Base-by-base conservation (phyloP, 2,888 invertebrate species). In the Lasioglossum morio region DNA sequence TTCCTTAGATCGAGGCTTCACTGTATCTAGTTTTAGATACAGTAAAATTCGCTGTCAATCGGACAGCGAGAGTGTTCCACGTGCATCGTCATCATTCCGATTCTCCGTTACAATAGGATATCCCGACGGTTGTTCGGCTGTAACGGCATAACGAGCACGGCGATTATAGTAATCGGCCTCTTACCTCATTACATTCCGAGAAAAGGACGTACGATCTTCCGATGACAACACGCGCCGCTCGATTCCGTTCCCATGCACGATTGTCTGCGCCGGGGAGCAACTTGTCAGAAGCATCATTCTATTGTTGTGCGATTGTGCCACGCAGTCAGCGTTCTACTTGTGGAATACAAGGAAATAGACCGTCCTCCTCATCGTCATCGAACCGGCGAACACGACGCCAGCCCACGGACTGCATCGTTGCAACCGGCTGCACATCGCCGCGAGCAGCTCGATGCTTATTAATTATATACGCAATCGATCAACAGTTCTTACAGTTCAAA, bases 151-250 rank as follows among this genome's bases (percentile, higher is more conserved):
- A 87, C 79, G 79, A 87, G 86, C 82, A 53, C 60, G 72, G 48
- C 82, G 86, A 87, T 87, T 87, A 85, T 74, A 79, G 82, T 86
- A 86, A 87, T 87, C 82, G 79, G 66, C 77, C 82, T 82, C 85
- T 86, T 86, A 86, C 82, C 86, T 87, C 82, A 86, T 86, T 87
- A 79, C 82, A 79, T 87, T 87, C 86, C 76, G 79, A 87, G 86
- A 85, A 87, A 86, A 87, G 82, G 57, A 74, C 86, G 85, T 75
- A 43, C 84, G 84, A 79, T 75, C 83, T 75, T 53, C 83, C 85
- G 86, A 85, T 86, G 86, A 85, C 82, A 84, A 84, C 37, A 48
- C n/a, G 77, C 77, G 73, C n/a, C 63, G 60, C 72, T 57, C 77
- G 81, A 81, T 81, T 77, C 79, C 48, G 75, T 69, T 79, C 72